phyloP scores from a whole-genome alignment of 2,797 vertebrate genomes.

The Aulostomus chinensis region DNA sequence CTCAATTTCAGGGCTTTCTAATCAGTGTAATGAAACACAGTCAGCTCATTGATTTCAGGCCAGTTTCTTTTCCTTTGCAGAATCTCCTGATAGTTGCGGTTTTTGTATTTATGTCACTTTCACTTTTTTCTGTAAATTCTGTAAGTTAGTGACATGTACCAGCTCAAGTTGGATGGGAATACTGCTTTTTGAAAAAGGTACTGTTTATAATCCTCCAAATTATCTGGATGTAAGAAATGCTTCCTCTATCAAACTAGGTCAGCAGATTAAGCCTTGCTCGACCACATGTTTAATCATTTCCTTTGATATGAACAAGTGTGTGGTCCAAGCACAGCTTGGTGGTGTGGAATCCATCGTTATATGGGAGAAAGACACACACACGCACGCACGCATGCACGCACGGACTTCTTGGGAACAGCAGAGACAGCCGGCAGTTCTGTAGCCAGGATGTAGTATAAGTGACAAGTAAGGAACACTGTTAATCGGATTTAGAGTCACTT shows the following conservation, averaged over 20 bases:
- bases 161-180: no score
- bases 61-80: constrained; percentile 7
- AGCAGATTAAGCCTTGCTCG: constrained; percentile 46
- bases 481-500: constrained; percentile 71
- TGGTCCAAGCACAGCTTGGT: constrained; percentile 31
- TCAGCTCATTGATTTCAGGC: constrained; percentile 37
- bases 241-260: constrained; percentile 47
- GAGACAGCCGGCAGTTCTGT: constrained; percentile 65
- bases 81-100: constrained; percentile 19
- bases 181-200: constrained; percentile 26
- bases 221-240: constrained; percentile 37
- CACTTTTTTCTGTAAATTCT: constrained; percentile 10
- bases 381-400: constrained; percentile 6
- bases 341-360: constrained; percentile 28
- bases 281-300: constrained; percentile 34
- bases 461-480: constrained; percentile 74
- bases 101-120: constrained; percentile 14
- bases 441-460: constrained; percentile 73
- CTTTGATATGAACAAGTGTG: constrained; percentile 59
- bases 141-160: background rate
- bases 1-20: constrained; percentile 59
- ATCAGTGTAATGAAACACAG: constrained; percentile 70
- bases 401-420: constrained; percentile 47
- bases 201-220: constrained; percentile 45
- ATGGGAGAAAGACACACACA: constrained; percentile 13